These are phyloP conservation scores for Champsocephalus esox DNA, from an alignment of 2,797 vertebrate genomes.

Conservation along the genomic window DNA sequence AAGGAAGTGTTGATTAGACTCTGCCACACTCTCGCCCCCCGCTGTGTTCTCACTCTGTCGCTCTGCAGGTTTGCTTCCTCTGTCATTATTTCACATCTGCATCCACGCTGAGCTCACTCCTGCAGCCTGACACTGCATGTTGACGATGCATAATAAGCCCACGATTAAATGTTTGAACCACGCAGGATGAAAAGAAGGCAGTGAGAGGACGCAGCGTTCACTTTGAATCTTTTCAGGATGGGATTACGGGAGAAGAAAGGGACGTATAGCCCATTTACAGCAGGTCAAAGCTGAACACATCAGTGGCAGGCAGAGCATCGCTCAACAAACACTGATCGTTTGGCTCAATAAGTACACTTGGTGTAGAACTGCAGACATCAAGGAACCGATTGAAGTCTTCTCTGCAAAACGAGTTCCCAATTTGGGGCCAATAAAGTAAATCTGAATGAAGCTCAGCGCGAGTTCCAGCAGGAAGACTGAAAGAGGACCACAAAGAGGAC, in stretches of 20 bases:
- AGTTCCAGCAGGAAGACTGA: too few relatives aligned
- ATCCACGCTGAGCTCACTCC: background rate
- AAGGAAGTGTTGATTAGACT: too few relatives aligned
- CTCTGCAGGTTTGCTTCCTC: background rate
- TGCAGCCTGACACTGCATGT: background rate
- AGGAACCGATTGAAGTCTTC: background rate
- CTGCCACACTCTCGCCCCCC: constrained; percentile 9
- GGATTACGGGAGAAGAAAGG: constrained; percentile 5
- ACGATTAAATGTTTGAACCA: background rate
- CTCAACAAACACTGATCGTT: background rate
- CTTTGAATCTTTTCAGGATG: background rate
- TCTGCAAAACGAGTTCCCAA: background rate
- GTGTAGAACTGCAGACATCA: background rate
- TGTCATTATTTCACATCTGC: background rate
- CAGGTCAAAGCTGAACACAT: background rate
- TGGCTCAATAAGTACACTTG: background rate
- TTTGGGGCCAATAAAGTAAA: too few relatives aligned
- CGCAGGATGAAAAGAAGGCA: background rate
- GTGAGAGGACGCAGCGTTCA: background rate
- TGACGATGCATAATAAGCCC: background rate
- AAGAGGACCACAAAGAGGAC: too few relatives aligned
- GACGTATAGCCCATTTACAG: background rate
- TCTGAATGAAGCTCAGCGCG: background rate
- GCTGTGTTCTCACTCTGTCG: background rate
- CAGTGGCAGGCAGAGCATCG: background rate